Evolutionary conservation across 2,888 invertebrate species (phyloP), one percentile per base, ranked within the genome.

Genomic region (Agelastica alni): DNA sequence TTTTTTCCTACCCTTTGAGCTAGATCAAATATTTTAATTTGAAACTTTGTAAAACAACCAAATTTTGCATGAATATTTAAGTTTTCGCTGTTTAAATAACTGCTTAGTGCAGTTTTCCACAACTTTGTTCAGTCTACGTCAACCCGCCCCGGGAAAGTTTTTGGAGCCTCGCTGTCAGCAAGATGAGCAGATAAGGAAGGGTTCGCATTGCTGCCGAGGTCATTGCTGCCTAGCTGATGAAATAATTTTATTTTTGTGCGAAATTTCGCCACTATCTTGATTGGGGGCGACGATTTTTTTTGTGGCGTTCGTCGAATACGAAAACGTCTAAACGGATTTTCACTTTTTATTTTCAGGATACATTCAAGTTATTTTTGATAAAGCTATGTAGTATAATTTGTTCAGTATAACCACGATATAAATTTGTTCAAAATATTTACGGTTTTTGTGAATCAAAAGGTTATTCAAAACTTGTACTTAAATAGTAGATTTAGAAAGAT

Each of bases 201-300:
- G 22, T 49, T 39, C 22, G 22, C 31, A 37, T 20, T n/a, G 17
- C 17, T 17, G 18, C 22, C 13, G 18, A 18, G 47, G 47, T 30
- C 28, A 18, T 28, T 17, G 14, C 39, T 31, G 18, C 20, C 14
- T 41, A 18, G 14, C 48, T 22, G 39, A 48, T 16, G 41, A 48
- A 41, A 48, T 48, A 39, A 48, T 48, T 48, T 39, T 48, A 48
- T 48, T 48, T 31, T 48, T 28, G 34, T 22, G 28, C n/a, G 39
- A 39, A 18, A 31, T 31, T 47, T 37, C 14, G 17, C 3, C 18
- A 2, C 48, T 39, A 39, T 48, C 39, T 37, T 20, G 39, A 20
- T 39, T 34, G n/a, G 30, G 12, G 39, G 39, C 32, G 12, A 9
- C 2, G 13, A 14, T 26, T 20, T 42, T 18, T 14, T 41, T 41